phyloP scores from a whole-genome alignment of 2,113 vertebrate genomes.

The Pristiophorus japonicus region DNA sequence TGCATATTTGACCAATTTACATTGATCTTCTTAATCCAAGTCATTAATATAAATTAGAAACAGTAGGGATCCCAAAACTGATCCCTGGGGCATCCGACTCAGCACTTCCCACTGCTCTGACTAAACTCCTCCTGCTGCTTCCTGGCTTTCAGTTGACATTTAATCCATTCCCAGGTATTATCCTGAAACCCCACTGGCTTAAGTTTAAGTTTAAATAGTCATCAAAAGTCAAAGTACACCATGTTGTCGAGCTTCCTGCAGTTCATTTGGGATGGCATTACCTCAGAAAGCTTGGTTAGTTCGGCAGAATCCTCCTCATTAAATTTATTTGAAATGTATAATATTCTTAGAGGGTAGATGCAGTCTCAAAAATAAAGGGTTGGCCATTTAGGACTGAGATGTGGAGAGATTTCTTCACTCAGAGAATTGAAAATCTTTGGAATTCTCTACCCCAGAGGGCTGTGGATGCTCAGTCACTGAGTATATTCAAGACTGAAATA shows the following conservation, averaged over 20 bases:
- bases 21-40: constrained; percentile 10
- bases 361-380: too few relatives aligned
- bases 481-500: too few relatives aligned
- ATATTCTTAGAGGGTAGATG: too few relatives aligned
- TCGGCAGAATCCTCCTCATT: neutral
- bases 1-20: constrained; percentile 7
- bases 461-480: too few relatives aligned
- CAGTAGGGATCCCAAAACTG: neutral
- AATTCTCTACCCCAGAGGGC: too few relatives aligned
- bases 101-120: neutral
- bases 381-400: too few relatives aligned
- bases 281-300: too few relatives aligned
- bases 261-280: neutral
- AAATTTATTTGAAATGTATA: neutral
- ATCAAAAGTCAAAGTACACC: neutral
- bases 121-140: neutral
- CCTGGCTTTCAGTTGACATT: neutral
- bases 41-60: constrained; percentile 36
- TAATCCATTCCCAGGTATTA: neutral
- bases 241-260: neutral
- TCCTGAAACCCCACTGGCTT: neutral
- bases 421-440: too few relatives aligned
- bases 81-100: neutral
- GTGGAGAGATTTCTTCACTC: too few relatives aligned
- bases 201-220: neutral